These are phyloP conservation scores for Trinorchestia longiramus DNA, from an alignment of 1,140 invertebrate genomes.

Conservation along the genomic window DNA sequence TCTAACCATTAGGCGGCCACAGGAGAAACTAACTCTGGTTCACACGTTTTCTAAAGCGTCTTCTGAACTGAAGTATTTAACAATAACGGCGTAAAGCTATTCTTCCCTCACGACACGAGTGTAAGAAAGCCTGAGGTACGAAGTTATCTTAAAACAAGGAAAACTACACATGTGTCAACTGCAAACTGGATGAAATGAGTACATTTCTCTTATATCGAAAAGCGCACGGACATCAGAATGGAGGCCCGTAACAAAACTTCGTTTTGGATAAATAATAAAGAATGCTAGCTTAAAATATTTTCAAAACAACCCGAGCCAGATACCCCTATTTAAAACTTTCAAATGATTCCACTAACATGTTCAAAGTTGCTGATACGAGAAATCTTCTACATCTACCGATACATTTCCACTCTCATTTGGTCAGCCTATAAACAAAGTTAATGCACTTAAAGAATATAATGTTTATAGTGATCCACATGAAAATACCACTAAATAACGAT, in stretches of 20 bases:
- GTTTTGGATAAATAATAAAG: neutral
- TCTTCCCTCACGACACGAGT: neutral
- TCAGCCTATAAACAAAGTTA: neutral
- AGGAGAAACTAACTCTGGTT: neutral
- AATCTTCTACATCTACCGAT: neutral
- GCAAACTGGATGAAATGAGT: neutral
- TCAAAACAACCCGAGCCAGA: neutral
- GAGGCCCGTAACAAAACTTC: neutral
- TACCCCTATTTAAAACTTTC: neutral
- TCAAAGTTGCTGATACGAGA: neutral
- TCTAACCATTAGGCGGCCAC: neutral
- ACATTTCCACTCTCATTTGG: neutral
- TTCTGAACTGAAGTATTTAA: neutral
- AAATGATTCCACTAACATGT: neutral
- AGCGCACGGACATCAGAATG: neutral
- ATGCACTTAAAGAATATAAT: neutral
- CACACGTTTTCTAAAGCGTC: neutral
- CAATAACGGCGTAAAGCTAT: neutral
- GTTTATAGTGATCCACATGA: neutral
- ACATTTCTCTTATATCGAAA: neutral
- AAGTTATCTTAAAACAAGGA: neutral
- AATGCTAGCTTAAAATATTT: neutral
- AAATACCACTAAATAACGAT: neutral
- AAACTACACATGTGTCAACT: neutral
- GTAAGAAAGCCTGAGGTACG: neutral